phyloP scores from a whole-genome alignment of 2,888 invertebrate species.

The Bursaphelenchus okinawaensis region DNA sequence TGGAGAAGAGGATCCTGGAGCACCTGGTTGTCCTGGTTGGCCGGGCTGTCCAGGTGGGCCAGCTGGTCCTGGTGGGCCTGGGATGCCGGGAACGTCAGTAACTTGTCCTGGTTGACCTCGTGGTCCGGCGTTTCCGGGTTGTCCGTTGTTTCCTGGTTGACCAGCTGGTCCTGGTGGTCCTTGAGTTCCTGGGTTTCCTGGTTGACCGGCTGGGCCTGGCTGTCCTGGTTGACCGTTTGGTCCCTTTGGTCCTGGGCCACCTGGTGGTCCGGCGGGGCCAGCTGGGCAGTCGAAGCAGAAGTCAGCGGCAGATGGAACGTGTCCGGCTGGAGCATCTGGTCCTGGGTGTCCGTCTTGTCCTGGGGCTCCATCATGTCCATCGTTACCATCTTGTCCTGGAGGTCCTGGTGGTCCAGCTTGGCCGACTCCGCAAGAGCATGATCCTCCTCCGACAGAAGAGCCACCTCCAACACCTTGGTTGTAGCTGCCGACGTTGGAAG shows the following conservation, averaged over 20 bases:
- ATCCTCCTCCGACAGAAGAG: neutral
- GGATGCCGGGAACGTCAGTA: neutral
- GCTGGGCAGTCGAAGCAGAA: slow-evolving; percentile 43
- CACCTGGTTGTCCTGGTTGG: slow-evolving; percentile 8
- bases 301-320: slow-evolving; percentile 6
- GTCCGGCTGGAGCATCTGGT: slow-evolving; percentile 29
- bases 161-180: slow-evolving; percentile 47
- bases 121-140: slow-evolving; percentile 34
- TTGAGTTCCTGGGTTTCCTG: slow-evolving; percentile 23
- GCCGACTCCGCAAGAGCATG: slow-evolving; percentile 23
- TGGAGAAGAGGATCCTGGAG: neutral
- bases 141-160: slow-evolving; percentile 39
- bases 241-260: slow-evolving; percentile 14
- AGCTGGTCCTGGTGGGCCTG: slow-evolving; percentile 19
- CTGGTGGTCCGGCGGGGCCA: slow-evolving; percentile 34
- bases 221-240: slow-evolving; percentile 16
- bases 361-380: slow-evolving; percentile 44
- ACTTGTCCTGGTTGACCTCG: slow-evolving; percentile 28
- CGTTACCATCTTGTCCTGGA: slow-evolving; percentile 33
- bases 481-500: slow-evolving; percentile 9
- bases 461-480: slow-evolving; percentile 4
- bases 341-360: slow-evolving; percentile 37
- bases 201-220: slow-evolving; percentile 13
- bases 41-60: slow-evolving; percentile 20
- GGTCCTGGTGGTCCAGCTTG: slow-evolving; percentile 27